Evolutionary conservation across 2,113 vertebrate species (phyloP).

Genomic region (Crotalus tigris): DNA sequence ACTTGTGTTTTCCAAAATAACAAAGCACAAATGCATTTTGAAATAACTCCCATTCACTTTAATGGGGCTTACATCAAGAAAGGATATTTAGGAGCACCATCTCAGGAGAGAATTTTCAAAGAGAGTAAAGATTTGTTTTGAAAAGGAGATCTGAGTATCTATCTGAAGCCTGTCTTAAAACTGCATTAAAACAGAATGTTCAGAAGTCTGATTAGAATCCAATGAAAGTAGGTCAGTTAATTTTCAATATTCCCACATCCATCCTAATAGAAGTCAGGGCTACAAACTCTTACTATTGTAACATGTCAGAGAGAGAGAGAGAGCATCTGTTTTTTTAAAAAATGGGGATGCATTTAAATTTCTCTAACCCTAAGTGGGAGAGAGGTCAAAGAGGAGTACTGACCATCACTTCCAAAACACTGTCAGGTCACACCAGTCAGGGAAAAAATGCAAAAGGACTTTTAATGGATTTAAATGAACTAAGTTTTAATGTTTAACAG

Average conservation of each 20-base stretch:
- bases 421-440: neutral
- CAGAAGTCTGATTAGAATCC: neutral
- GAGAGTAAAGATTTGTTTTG: slow-evolving; percentile 7
- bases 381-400: neutral
- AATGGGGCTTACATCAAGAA: neutral
- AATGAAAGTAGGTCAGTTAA: slow-evolving; percentile 9
- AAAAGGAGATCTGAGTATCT: slow-evolving; percentile 15
- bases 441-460: neutral
- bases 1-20: slow-evolving; percentile 1
- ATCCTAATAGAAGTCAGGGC: neutral
- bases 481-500: slow-evolving; percentile 12
- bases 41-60: neutral
- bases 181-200: slow-evolving; percentile 1
- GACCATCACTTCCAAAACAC: neutral
- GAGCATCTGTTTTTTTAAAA: neutral
- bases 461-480: slow-evolving; percentile 35
- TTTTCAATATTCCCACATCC: neutral
- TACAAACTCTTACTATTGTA: neutral
- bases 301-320: neutral
- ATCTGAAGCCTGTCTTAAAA: neutral
- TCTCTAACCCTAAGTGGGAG: neutral
- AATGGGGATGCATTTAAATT: neutral
- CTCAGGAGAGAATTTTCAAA: slow-evolving; percentile 1
- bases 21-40: slow-evolving; percentile 1
- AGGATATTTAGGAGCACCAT: neutral